Percentiles rank a stretch among this genome's conserved stretches.
phyloP scores from a whole-genome alignment of 1,140 invertebrate genomes.

The Oryctes rhinoceros region DNA sequence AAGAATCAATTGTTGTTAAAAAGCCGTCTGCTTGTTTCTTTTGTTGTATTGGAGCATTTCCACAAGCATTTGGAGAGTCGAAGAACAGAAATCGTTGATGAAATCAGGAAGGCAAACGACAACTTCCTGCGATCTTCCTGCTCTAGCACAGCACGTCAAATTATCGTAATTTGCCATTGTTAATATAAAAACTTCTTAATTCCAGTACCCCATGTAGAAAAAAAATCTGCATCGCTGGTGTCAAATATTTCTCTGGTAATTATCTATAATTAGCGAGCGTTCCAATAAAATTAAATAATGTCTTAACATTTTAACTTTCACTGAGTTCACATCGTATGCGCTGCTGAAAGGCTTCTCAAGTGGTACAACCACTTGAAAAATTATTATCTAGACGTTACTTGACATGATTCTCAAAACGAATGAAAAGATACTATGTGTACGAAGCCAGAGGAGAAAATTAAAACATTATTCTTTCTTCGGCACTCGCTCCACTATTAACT shows the following conservation, averaged over 20 bases:
- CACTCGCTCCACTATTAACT: background rate
- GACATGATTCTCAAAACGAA: slow-evolving; percentile 15
- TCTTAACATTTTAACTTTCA: slow-evolving; percentile 35
- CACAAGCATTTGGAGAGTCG: too few species aligned
- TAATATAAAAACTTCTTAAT: background rate
- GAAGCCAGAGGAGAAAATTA: background rate
- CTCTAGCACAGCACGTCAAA: too few species aligned
- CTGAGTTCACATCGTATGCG: background rate
- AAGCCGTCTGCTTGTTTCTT: too few species aligned
- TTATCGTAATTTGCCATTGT: too few species aligned
- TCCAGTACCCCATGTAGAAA: background rate
- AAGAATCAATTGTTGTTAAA: too few species aligned
- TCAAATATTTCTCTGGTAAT: slow-evolving; percentile 22
- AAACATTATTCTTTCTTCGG: background rate
- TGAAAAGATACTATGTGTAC: background rate
- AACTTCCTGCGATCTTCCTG: too few species aligned
- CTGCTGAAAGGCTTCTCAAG: slow-evolving; percentile 19
- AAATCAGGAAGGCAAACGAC: too few species aligned
- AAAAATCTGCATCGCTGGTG: background rate
- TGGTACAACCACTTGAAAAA: slow-evolving; percentile 22
- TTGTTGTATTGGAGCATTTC: too few species aligned
- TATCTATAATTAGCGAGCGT: slow-evolving; percentile 20
- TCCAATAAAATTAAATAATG: slow-evolving; percentile 27
- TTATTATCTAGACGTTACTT: slow-evolving; percentile 27
- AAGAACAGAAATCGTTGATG: too few species aligned